phyloP scores from a whole-genome alignment of 2,797 vertebrate genomes.

The Nannoperca obscura region DNA sequence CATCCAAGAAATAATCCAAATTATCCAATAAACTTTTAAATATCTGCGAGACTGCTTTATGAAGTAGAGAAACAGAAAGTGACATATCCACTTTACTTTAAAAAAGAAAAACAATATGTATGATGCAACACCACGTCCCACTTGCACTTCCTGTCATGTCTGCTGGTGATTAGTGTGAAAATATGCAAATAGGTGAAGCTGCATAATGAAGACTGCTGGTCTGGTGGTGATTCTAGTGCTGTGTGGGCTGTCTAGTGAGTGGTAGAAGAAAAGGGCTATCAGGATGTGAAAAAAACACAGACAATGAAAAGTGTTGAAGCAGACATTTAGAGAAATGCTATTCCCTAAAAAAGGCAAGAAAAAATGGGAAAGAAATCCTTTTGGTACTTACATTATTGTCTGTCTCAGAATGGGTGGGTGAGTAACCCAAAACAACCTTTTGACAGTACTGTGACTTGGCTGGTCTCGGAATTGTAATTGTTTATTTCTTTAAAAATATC shows the following conservation, averaged over 20 bases:
- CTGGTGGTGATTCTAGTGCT: slow-evolving; percentile 8
- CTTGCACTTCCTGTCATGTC: slow-evolving; percentile 10
- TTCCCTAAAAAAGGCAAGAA: background rate
- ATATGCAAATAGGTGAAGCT: slow-evolving; percentile 14
- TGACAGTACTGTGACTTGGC: background rate
- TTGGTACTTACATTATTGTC: background rate
- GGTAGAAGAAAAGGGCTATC: background rate
- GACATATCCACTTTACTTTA: background rate
- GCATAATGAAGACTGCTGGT: background rate
- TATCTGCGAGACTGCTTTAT: background rate
- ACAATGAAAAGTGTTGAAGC: background rate
- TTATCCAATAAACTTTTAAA: background rate
- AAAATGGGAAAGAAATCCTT: background rate
- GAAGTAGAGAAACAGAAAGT: background rate
- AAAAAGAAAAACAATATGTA: background rate
- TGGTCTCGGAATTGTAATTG: background rate
- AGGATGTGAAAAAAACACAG: background rate
- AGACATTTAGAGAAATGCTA: background rate
- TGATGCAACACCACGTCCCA: background rate
- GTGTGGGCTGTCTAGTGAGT: slow-evolving; percentile 8
- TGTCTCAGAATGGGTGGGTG: background rate
- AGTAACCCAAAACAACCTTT: background rate
- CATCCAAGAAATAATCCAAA: background rate
- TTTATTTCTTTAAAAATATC: background rate
- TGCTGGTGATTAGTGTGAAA: slow-evolving; percentile 21